These are phyloP conservation scores for Pangasianodon hypophthalmus DNA, from an alignment of 2,113 vertebrate genomes.

Conservation along the genomic window DNA sequence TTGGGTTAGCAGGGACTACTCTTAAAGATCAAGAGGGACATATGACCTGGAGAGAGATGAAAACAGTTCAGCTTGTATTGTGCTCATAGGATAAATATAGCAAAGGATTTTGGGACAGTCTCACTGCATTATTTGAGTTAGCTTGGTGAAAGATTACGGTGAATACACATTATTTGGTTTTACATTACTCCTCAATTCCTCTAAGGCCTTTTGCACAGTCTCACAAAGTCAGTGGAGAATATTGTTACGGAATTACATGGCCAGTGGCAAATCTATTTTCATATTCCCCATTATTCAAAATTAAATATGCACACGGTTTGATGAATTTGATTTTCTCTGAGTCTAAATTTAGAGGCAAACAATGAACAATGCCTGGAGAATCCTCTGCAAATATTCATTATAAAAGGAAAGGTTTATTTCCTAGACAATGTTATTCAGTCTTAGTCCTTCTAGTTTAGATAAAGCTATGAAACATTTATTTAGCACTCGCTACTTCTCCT, in stretches of 20 bases:
- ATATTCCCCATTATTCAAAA: constrained; percentile 68
- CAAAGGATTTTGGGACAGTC: constrained; percentile 14
- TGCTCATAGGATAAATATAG: constrained; percentile 23
- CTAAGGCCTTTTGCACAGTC: constrained; percentile 36
- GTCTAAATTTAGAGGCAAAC: constrained; percentile 68
- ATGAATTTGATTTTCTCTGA: constrained; percentile 73
- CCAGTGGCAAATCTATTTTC: constrained; percentile 69
- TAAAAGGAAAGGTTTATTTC: constrained; percentile 70
- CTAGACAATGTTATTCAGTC: constrained; percentile 67
- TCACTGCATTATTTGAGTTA: neutral
- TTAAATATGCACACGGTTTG: constrained; percentile 69
- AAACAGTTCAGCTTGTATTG: constrained; percentile 34
- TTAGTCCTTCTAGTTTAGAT: constrained; percentile 41
- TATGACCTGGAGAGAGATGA: constrained; percentile 55
- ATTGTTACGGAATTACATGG: constrained; percentile 62
- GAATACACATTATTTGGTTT: constrained; percentile 39
- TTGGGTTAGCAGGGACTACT: constrained; percentile 62
- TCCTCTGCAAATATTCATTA: constrained; percentile 71
- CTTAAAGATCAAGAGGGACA: constrained; percentile 48
- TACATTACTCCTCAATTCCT: constrained; percentile 51
- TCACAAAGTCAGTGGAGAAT: constrained; percentile 49
- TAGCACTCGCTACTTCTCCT: neutral
- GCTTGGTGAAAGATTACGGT: neutral
- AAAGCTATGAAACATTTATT: neutral
- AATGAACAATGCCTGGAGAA: constrained; percentile 73